A percentile compares a stretch with the other conserved stretches of the same genome.
phyloP scores from a whole-genome alignment of 1,140 invertebrate species.

The Drosophila serrata region DNA sequence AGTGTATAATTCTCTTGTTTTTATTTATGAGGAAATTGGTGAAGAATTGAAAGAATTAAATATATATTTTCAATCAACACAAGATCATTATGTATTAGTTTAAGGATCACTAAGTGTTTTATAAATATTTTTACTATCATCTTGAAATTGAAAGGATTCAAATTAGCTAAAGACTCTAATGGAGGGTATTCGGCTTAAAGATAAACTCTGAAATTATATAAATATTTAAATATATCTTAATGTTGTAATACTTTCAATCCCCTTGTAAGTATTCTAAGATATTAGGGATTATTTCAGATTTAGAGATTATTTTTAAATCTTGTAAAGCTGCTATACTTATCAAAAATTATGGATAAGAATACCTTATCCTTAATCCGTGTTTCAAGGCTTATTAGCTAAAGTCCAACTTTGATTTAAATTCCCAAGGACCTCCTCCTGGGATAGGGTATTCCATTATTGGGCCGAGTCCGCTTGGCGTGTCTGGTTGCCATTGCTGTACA shows the following conservation, averaged over 20 bases:
- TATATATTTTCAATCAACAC: not conserved
- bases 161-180: not conserved
- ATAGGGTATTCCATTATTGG: constrained; percentile 35
- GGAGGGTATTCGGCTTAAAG: too few relatives aligned
- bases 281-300: too few relatives aligned
- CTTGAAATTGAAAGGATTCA: not conserved
- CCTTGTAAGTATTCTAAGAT: not conserved
- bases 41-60: not conserved
- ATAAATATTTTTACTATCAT: not conserved
- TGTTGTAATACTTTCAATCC: not conserved
- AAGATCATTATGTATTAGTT: not conserved
- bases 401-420: not conserved
- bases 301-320: not conserved
- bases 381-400: not conserved
- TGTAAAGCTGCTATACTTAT: not conserved
- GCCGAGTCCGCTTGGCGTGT: constrained; percentile 55
- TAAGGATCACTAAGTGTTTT: not conserved
- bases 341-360: not conserved
- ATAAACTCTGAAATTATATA: not conserved
- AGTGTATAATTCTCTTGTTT: not conserved
- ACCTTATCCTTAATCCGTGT: not conserved
- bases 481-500: constrained; percentile 54
- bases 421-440: not conserved
- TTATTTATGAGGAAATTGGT: not conserved
- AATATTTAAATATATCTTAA: not conserved